These are phyloP conservation scores for Chunga burmeisteri DNA, from an alignment of 2,113 vertebrate genomes.

Conservation along the genomic window DNA sequence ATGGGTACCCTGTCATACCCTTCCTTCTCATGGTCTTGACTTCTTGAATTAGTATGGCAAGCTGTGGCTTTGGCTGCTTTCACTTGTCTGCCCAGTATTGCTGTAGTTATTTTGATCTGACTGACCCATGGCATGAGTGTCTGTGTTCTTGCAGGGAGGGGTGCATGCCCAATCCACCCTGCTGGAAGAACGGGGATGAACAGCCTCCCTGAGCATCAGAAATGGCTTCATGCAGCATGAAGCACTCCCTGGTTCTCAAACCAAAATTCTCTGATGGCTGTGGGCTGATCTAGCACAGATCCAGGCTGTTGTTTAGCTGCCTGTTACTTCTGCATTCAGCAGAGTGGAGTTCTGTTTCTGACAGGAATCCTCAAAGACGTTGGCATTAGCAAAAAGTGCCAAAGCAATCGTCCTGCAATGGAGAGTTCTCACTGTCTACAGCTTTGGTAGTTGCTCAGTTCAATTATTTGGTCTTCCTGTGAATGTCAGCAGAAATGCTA, in stretches of 20 bases:
- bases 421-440: accelerated
- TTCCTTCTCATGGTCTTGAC: not conserved
- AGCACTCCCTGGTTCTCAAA: not conserved
- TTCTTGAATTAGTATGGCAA: not conserved
- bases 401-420: not conserved
- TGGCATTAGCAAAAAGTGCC: not conserved
- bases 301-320: not conserved
- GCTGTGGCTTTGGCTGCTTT: not conserved
- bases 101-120: not conserved
- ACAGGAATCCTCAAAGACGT: not conserved
- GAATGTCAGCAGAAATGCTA: not conserved
- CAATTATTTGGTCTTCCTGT: not conserved
- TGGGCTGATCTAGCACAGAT: not conserved
- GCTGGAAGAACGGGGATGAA: not conserved
- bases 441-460: not conserved
- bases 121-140: accelerated
- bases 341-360: not conserved
- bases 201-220: not conserved
- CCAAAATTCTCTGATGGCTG: accelerated
- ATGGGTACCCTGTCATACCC: not conserved
- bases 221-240: not conserved
- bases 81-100: accelerated
- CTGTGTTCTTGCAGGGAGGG: not conserved
- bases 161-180: accelerated
- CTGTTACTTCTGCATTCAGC: not conserved